These are phyloP conservation scores for Burhinus oedicnemus DNA, from an alignment of 2,113 vertebrate genomes.

Conservation along the genomic window DNA sequence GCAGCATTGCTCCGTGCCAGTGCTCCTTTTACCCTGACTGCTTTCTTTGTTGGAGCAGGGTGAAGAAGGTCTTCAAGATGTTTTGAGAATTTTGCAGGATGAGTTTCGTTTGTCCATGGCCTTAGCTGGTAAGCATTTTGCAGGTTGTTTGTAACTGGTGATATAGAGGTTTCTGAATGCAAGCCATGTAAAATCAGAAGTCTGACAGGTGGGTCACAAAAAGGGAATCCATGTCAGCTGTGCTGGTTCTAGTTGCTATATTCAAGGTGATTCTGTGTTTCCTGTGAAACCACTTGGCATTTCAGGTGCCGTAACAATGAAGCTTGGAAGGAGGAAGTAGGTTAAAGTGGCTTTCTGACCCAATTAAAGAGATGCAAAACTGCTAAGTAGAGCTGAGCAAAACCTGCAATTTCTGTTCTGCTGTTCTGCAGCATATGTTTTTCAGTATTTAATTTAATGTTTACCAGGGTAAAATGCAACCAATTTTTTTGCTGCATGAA, in stretches of 20 bases:
- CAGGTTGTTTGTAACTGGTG: neutral
- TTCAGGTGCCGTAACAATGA: neutral
- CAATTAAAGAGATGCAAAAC: neutral
- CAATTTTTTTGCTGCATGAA: neutral
- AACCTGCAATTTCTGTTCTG: neutral
- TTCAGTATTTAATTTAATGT: neutral
- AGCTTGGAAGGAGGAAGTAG: neutral
- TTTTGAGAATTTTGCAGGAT: conserved; percentile 89
- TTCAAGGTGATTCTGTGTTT: neutral
- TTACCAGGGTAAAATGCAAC: neutral
- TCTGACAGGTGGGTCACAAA: neutral
- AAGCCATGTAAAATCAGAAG: neutral
- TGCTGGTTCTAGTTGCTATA: neutral
- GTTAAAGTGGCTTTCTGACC: neutral
- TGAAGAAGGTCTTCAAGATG: conserved; percentile 85
- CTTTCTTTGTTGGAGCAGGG: conserved; percentile 76
- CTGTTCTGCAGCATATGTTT: neutral
- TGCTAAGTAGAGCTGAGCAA: neutral
- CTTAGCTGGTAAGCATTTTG: conserved; percentile 81
- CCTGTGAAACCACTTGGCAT: neutral
- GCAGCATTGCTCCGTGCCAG: neutral
- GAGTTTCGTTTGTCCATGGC: conserved; percentile 91
- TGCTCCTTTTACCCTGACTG: neutral
- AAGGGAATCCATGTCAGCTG: neutral
- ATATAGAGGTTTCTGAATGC: neutral